A percentile compares a stretch with the other conserved stretches of the same genome.
These are phyloP conservation scores for Ommatoiulus sabulosus DNA, from an alignment of 2,888 invertebrate genomes.

Conservation along the genomic window DNA sequence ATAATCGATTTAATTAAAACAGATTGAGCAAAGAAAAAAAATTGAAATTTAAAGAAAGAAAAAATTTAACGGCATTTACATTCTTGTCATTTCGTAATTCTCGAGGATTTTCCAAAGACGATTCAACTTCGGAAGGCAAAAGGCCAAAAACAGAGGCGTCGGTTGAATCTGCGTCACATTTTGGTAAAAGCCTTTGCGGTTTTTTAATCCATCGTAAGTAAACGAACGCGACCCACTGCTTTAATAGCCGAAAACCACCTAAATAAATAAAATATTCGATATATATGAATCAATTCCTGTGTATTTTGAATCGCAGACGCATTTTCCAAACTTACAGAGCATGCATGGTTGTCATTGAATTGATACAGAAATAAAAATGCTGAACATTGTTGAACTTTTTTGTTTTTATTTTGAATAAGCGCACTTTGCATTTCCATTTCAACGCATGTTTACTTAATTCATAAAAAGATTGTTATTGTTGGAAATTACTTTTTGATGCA, in stretches of 20 bases:
- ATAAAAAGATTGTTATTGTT: too few relatives aligned
- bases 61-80: background rate
- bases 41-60: background rate
- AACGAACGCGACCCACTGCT: background rate
- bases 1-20: background rate
- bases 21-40: background rate
- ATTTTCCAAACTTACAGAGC: too few relatives aligned
- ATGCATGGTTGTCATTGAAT: too few relatives aligned
- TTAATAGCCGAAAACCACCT: background rate
- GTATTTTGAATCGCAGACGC: too few relatives aligned
- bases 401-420: too few relatives aligned
- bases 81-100: background rate
- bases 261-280: background rate
- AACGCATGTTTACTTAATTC: too few relatives aligned
- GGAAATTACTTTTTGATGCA: too few relatives aligned
- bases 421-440: too few relatives aligned
- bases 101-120: background rate
- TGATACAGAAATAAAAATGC: too few relatives aligned
- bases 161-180: background rate
- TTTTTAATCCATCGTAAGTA: background rate
- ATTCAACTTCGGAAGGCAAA: background rate
- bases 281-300: background rate
- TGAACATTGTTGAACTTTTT: too few relatives aligned
- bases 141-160: background rate
- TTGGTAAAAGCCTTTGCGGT: background rate